Percentiles rank a stretch among this genome's conserved stretches.
Evolutionary conservation across 2,797 vertebrate species (phyloP).

Genomic region (Heterohyrax brucei): DNA sequence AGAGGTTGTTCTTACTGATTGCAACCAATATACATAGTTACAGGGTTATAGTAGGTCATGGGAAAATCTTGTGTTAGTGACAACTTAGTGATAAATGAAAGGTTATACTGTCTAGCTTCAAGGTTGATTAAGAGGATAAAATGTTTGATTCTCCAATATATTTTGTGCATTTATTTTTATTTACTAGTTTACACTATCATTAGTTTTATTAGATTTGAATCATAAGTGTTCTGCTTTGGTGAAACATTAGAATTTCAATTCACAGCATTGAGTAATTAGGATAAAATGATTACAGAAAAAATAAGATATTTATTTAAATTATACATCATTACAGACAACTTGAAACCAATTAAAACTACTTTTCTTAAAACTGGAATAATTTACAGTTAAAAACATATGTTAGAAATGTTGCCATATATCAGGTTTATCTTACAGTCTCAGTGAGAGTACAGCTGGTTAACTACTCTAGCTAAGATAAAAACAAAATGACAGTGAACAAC

Average conservation of each 20-base stretch:
- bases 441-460: slow-evolving; percentile 15
- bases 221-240: slow-evolving; percentile 3
- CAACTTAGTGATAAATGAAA: neutral
- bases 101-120: neutral
- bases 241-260: slow-evolving; percentile 40
- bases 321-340: neutral
- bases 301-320: slow-evolving; percentile 43
- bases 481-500: slow-evolving; percentile 19
- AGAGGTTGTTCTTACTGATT: neutral
- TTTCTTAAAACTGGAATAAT: slow-evolving; percentile 41
- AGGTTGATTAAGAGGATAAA: neutral
- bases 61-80: neutral
- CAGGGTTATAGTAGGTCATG: neutral
- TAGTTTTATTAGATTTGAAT: slow-evolving; percentile 8
- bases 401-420: neutral
- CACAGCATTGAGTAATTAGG: neutral
- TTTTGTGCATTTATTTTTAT: neutral
- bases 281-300: neutral
- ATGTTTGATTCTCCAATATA: slow-evolving; percentile 10
- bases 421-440: neutral
- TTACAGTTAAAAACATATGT: slow-evolving; percentile 17
- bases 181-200: neutral
- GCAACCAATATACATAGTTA: neutral
- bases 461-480: slow-evolving; percentile 57
- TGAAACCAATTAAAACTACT: slow-evolving; percentile 15